These are phyloP conservation scores for Tipula lateralis DNA, from an alignment of 2,888 invertebrate genomes.

Conservation along the genomic window DNA sequence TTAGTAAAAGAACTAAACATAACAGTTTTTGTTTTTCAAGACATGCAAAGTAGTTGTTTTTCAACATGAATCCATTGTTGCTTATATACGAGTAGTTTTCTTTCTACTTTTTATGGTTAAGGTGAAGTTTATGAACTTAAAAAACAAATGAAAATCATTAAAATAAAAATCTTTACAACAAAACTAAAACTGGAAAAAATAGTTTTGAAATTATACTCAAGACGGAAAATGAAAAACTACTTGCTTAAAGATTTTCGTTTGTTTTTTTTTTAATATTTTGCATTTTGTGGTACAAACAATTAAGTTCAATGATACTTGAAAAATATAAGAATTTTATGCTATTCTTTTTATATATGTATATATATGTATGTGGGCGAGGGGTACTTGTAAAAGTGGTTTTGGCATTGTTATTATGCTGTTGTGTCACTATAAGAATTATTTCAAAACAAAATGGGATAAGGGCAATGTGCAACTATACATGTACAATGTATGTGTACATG, in stretches of 20 bases:
- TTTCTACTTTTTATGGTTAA: not conserved
- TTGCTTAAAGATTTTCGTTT: conserved; percentile 12
- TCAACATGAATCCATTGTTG: not conserved
- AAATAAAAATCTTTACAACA: not conserved
- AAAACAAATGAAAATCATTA: not conserved
- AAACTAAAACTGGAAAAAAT: not conserved
- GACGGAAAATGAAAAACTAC: conserved; percentile 15
- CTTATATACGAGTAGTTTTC: not conserved
- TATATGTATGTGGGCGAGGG: not conserved
- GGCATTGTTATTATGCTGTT: not conserved
- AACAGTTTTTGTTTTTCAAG: not conserved
- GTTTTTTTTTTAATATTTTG: not conserved
- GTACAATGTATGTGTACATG: not conserved
- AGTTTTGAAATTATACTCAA: not conserved
- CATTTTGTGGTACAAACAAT: conserved; percentile 14
- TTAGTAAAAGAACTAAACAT: not conserved
- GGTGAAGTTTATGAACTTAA: conserved; percentile 24
- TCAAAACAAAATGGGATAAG: not conserved
- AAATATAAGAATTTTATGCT: not conserved
- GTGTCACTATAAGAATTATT: not conserved
- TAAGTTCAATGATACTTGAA: conserved; percentile 19
- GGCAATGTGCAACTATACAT: not conserved
- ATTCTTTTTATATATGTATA: not conserved
- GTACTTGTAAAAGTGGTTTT: not conserved
- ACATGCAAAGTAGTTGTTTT: not conserved